Evolutionary conservation across 2,113 vertebrate species (phyloP), one percentile per base, ranked within the genome.

Genomic region (Carassius carassius): DNA sequence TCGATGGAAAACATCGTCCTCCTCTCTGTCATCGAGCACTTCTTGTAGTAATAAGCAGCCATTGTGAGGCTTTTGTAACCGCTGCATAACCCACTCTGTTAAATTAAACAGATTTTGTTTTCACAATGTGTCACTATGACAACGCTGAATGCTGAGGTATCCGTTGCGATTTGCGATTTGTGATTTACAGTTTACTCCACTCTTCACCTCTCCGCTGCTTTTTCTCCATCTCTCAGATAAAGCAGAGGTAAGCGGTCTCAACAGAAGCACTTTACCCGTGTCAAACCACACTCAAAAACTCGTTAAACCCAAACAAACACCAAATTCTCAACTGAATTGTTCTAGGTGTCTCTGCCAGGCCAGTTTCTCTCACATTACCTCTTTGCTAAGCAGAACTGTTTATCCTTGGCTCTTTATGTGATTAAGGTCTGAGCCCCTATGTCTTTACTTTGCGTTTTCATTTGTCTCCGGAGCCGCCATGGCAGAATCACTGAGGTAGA

Each of bases 41-140:
- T 88, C 93, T 93, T 84, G 91, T 92, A 90, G 90, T 92, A 93
- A 94, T 94, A 92, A 94, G 91, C 92, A 89, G 90, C 91, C 87
- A 89, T 91, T 87, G 90, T 92, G 89, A 83, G 76, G 87, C 86
- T 92, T 89, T 90, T 91, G 91, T 91, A 84, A 90, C 23, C 81
- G 86, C 79, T 58, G 79, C 73, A 85, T 47, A 78, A 23, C 76
- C 76, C 41, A 56, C 85, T 74, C 74, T 2, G 49, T 77, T 93
- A 89, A 89, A 89, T 90, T 72, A 81, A 87, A 83, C 87, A 84
- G 91, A 85, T 89, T 86, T 84, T 72, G 84, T 85, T 77, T 84
- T 75, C 77, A 77, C 82, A n/a, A 12, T 47, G 49, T 44, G 76
- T 80, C 84, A 44, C 65, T 80, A 85, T 29, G 35, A 75, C 32